phyloP scores from a whole-genome alignment of 2,888 invertebrate species.

The Hypselothyrea guttata region DNA sequence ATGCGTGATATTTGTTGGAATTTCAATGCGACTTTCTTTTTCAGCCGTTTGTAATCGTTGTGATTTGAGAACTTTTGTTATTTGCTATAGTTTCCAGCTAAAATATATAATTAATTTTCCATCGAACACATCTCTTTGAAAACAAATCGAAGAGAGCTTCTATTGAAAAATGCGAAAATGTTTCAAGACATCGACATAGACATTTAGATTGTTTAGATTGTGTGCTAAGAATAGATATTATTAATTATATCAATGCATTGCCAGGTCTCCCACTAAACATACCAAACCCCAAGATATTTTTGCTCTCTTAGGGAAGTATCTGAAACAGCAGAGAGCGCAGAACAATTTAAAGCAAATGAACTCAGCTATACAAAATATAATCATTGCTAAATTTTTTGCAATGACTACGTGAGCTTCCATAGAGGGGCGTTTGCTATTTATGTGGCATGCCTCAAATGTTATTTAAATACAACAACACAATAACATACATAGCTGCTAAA shows the following conservation, averaged over 20 bases:
- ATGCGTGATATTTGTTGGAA: conserved; percentile 63
- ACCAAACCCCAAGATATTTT: too few species aligned
- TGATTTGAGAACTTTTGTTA: too few species aligned
- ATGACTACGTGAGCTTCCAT: too few species aligned
- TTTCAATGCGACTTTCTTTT: conserved; percentile 42
- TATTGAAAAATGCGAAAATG: conserved; percentile 22
- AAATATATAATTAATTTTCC: too few species aligned
- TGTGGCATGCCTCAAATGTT: too few species aligned
- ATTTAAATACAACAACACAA: too few species aligned
- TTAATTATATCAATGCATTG: conserved; percentile 59
- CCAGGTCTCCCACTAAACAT: conserved; percentile 57
- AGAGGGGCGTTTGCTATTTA: not conserved
- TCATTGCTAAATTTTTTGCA: conserved; percentile 53
- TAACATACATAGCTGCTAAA: conserved; percentile 29
- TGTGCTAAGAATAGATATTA: conserved; percentile 63
- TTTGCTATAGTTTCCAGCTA: too few species aligned
- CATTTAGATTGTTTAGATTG: conserved; percentile 54
- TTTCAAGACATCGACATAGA: conserved; percentile 17
- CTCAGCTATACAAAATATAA: conserved; percentile 29
- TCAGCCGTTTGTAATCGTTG: too few species aligned
- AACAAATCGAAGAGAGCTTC: conserved; percentile 50
- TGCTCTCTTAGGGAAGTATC: conserved; percentile 29
- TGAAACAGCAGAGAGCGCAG: conserved; percentile 1
- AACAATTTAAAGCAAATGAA: conserved; percentile 20
- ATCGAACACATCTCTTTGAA: too few species aligned